Conservation (phyloP, 2,888 invertebrate genomes). For the Smittia aterrima region DNA sequence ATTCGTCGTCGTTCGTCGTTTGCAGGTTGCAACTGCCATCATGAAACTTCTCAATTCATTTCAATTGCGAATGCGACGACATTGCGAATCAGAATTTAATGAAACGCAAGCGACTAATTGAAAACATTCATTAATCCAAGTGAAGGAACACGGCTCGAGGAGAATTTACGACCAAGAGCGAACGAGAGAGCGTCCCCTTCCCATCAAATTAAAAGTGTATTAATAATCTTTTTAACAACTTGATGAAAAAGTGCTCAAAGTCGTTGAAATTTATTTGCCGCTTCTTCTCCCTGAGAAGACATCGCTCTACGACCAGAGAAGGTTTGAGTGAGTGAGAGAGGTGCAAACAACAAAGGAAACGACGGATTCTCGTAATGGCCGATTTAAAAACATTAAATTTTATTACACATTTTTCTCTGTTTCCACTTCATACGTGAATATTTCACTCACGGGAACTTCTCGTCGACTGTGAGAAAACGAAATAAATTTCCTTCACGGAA, state of each 20-base stretch:
- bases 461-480: constrained; percentile 18
- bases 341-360: not conserved
- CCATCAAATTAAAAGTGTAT: constrained; percentile 32
- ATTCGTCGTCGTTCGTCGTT: no score
- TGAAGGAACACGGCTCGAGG: not conserved
- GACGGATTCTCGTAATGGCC: constrained; percentile 9
- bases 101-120: not conserved
- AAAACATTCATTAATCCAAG: constrained; percentile 28
- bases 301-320: no score
- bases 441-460: not conserved
- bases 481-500: not conserved
- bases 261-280: not conserved
- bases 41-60: not conserved
- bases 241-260: constrained; percentile 14
- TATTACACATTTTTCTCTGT: constrained; percentile 29
- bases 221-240: constrained; percentile 33
- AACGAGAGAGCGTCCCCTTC: no score
- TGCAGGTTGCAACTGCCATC: no score
- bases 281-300: no score
- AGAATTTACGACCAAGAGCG: not conserved
- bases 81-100: not conserved
- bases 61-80: not conserved
- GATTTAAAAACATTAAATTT: constrained; percentile 33
- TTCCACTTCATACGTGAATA: not conserved
- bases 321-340: no score